Evolutionary conservation across 2,113 vertebrate species (phyloP).

Genomic region (Elanus axillaris): DNA sequence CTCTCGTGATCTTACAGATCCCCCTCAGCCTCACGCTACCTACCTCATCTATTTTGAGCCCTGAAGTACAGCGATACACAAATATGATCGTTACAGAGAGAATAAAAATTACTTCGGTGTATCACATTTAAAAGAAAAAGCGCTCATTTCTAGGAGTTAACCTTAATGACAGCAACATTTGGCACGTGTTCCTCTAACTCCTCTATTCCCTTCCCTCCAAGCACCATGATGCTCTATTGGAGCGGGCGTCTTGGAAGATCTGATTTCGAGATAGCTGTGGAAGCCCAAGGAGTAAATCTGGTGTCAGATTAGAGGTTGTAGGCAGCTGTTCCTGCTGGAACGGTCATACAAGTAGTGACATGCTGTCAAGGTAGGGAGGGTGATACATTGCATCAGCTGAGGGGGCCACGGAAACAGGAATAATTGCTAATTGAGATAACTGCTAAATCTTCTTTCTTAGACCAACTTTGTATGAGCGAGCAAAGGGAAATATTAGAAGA

Average conservation of each 20-base stretch:
- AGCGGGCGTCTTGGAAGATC: background rate
- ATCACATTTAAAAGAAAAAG: background rate
- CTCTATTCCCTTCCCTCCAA: background rate
- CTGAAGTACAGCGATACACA: background rate
- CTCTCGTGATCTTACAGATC: background rate
- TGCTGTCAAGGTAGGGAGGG: background rate
- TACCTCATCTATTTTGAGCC: background rate
- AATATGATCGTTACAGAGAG: background rate
- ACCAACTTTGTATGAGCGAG: background rate
- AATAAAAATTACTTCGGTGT: background rate
- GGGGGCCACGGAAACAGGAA: background rate
- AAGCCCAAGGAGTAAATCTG: background rate
- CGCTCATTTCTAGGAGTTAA: background rate
- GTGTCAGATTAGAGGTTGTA: background rate
- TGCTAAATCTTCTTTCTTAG: background rate
- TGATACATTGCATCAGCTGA: background rate
- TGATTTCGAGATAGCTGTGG: background rate
- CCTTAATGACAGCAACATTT: background rate
- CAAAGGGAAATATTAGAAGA: background rate
- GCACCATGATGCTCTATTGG: background rate
- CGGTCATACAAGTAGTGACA: background rate
- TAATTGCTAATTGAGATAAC: background rate
- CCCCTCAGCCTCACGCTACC: background rate
- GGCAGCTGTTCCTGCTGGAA: conserved; percentile 4
- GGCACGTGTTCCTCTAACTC: background rate